Evolutionary conservation across 92 coral and sea anemone species (phyloP).

Genomic region (Pocillopora grandis): DNA sequence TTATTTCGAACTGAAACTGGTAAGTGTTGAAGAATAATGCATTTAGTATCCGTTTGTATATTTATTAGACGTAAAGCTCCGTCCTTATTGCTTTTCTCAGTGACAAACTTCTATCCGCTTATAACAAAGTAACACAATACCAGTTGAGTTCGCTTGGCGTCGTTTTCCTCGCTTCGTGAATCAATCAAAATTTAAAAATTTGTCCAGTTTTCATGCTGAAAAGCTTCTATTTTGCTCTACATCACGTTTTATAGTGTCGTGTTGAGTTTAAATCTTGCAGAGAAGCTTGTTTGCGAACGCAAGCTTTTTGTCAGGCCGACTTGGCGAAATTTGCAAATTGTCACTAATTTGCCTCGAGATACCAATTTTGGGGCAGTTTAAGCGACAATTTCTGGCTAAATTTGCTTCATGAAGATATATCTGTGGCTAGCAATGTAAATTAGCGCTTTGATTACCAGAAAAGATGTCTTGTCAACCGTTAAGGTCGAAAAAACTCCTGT

Average conservation of each 20-base stretch:
- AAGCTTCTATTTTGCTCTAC: not conserved
- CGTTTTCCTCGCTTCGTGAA: constrained; percentile 50
- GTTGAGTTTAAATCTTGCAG: not conserved
- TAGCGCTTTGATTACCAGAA: no score
- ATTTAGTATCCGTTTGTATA: not conserved
- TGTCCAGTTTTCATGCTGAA: not conserved
- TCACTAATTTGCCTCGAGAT: not conserved
- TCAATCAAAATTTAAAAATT: not conserved
- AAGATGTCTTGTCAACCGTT: not conserved
- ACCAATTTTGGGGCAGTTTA: no score
- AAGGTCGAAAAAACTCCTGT: not conserved
- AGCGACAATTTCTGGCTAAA: no score
- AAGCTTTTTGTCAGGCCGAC: not conserved
- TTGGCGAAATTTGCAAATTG: not conserved
- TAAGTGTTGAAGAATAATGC: constrained; percentile 7
- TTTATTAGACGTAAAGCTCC: not conserved
- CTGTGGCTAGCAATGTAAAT: no score
- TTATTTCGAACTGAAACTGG: constrained; percentile 34
- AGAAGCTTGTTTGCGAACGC: not conserved
- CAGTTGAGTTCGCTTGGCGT: constrained; percentile 39
- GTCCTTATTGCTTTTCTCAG: not conserved
- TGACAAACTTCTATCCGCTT: constrained; percentile 36
- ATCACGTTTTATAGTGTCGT: not conserved
- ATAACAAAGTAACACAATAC: constrained; percentile 67
- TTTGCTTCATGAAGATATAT: no score